A percentile compares a stretch with the other conserved stretches of the same genome.
Evolutionary conservation across 1,140 invertebrate species (phyloP).

Genomic region (Venustaconcha ellipsiformis): DNA sequence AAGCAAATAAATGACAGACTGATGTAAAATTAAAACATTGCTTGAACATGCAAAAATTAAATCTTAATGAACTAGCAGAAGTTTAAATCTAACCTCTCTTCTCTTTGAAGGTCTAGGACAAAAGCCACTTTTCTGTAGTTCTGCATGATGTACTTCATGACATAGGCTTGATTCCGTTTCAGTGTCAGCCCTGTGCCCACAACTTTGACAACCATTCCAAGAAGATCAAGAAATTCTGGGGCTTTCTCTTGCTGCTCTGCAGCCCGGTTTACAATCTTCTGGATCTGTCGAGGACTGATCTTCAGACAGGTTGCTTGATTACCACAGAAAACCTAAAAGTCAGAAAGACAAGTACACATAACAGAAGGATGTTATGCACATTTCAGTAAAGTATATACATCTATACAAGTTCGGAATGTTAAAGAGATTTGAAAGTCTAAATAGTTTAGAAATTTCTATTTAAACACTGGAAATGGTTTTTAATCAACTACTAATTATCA

Average conservation of each 20-base stretch:
- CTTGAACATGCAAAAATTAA: no score
- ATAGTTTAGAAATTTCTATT: no score
- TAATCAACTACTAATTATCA: no score
- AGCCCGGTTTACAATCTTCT: conserved; percentile 66
- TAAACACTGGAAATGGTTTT: no score
- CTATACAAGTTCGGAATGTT: no score
- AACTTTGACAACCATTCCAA: conserved; percentile 68
- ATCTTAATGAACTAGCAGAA: neutral
- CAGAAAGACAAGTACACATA: no score
- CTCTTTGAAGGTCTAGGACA: conserved; percentile 59
- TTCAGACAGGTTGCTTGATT: conserved; percentile 68
- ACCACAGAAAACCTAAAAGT: conserved; percentile 64
- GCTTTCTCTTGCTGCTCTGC: conserved; percentile 61
- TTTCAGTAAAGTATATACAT: no score
- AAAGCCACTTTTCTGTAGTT: conserved; percentile 67
- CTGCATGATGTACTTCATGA: conserved; percentile 71
- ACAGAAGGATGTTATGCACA: no score
- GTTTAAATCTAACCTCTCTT: conserved; percentile 52
- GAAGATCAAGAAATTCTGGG: conserved; percentile 66
- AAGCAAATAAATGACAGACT: no score
- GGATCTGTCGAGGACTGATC: conserved; percentile 66
- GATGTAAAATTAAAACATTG: no score
- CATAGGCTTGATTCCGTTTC: conserved; percentile 67
- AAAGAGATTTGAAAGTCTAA: no score
- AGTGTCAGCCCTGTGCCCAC: conserved; percentile 65